Conservation (phyloP, 1,140 invertebrate species). For the Bombus difficillimus region DNA sequence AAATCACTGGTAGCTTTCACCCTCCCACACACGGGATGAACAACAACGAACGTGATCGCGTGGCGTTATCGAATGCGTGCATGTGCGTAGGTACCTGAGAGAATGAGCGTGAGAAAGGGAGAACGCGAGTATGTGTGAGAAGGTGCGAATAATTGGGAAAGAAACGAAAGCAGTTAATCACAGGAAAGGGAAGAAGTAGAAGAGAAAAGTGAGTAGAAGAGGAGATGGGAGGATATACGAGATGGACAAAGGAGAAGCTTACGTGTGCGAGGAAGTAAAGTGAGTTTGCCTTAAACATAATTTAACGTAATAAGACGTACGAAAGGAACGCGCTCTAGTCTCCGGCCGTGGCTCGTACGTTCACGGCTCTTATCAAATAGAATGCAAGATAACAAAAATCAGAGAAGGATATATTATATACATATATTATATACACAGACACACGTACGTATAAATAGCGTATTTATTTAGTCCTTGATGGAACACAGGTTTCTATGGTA, state of each 20-base stretch:
- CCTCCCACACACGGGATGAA: conserved; percentile 41
- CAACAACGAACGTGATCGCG: conserved; percentile 64
- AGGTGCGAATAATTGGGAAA: neutral
- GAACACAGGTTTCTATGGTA: conserved; percentile 64
- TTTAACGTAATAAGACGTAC: conserved; percentile 48
- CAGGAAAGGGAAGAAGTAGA: neutral
- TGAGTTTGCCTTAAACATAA: conserved; percentile 73
- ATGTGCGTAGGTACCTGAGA: conserved; percentile 31
- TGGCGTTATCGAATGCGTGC: conserved; percentile 57
- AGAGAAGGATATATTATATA: conserved; percentile 14
- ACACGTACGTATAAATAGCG: conserved; percentile 60
- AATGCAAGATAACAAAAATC: neutral
- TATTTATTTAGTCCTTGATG: conserved; percentile 70
- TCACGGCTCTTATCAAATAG: conserved; percentile 37
- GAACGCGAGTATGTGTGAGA: conserved; percentile 11
- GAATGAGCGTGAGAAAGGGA: neutral
- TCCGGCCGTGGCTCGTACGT: conserved; percentile 18
- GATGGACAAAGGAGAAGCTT: neutral
- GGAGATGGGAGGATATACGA: neutral
- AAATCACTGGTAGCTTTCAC: conserved; percentile 43
- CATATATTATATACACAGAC: conserved; percentile 33
- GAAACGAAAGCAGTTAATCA: neutral
- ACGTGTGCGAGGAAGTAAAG: conserved; percentile 43
- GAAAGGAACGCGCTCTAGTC: conserved; percentile 60
- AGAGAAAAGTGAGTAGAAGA: neutral